Evolutionary conservation across 2,113 vertebrate species (phyloP).

Genomic region (Siphamia tubifer): DNA sequence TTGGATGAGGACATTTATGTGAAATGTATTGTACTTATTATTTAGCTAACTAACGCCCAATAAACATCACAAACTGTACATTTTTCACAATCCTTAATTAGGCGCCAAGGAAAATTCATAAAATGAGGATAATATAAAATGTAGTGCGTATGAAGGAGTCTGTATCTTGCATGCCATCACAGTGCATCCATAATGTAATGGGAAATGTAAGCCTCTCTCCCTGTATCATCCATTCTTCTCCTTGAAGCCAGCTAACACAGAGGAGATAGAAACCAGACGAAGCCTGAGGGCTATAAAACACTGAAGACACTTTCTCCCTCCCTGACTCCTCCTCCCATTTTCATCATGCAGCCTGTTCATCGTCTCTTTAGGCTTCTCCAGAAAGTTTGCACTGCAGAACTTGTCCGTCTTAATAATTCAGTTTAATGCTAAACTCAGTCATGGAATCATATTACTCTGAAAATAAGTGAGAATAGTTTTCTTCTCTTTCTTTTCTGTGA

Average conservation of each 20-base stretch:
- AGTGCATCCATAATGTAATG: conserved; percentile 34
- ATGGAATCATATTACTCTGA: conserved; percentile 29
- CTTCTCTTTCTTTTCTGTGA: not conserved
- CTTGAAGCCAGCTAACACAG: conserved; percentile 42
- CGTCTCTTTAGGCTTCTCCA: conserved; percentile 60
- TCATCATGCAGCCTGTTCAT: conserved; percentile 54
- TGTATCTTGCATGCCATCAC: conserved; percentile 14
- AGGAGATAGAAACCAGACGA: conserved; percentile 61
- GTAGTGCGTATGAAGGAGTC: conserved; percentile 17
- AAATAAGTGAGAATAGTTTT: conserved; percentile 1
- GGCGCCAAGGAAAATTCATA: not conserved
- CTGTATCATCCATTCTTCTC: conserved; percentile 44
- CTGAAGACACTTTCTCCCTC: conserved; percentile 52
- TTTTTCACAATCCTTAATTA: not conserved
- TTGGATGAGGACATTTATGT: not conserved
- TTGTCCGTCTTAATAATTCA: conserved; percentile 64
- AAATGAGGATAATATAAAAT: not conserved
- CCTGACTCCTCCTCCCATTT: conserved; percentile 61
- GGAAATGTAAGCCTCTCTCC: conserved; percentile 35
- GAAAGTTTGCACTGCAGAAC: conserved; percentile 56
- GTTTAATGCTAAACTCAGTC: conserved; percentile 42
- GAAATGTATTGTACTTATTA: not conserved
- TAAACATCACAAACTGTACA: not conserved
- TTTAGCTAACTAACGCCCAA: not conserved
- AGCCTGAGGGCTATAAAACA: conserved; percentile 61